Evolutionary conservation across 2,113 vertebrate genomes (phyloP).

Genomic region (Orycteropus afer): DNA sequence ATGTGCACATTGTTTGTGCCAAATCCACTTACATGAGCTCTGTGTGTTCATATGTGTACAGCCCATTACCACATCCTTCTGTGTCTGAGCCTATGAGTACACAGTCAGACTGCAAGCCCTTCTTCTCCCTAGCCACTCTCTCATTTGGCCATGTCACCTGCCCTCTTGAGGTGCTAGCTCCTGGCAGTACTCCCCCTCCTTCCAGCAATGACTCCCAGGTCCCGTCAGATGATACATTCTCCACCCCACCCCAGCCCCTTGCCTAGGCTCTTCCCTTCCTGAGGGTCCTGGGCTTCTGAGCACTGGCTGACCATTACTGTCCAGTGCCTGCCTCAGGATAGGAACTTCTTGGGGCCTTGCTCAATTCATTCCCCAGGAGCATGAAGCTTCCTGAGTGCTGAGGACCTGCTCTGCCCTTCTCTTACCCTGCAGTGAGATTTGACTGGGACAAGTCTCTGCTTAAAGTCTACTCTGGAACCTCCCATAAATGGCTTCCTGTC

Average conservation of each 20-base stretch:
- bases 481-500: slow-evolving; percentile 85
- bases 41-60: too few relatives aligned
- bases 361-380: background rate
- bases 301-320: background rate
- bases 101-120: background rate
- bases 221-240: background rate
- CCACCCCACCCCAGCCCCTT: background rate
- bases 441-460: slow-evolving; percentile 84
- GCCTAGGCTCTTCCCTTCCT: background rate
- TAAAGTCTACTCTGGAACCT: slow-evolving; percentile 84
- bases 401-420: background rate
- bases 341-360: background rate
- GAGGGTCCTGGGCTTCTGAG: background rate
- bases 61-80: rapidly evolving
- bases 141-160: background rate
- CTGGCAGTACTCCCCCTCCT: background rate
- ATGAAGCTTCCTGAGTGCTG: background rate
- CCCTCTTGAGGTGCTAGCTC: background rate
- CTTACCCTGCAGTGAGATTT: slow-evolving; percentile 84
- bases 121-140: background rate
- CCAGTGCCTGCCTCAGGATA: background rate
- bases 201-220: background rate
- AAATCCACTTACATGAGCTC: background rate
- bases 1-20: background rate
- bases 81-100: background rate